Percentiles rank a stretch among this genome's conserved stretches.
Evolutionary conservation across 2,113 vertebrate genomes (phyloP).

Genomic region (Microcebus murinus): DNA sequence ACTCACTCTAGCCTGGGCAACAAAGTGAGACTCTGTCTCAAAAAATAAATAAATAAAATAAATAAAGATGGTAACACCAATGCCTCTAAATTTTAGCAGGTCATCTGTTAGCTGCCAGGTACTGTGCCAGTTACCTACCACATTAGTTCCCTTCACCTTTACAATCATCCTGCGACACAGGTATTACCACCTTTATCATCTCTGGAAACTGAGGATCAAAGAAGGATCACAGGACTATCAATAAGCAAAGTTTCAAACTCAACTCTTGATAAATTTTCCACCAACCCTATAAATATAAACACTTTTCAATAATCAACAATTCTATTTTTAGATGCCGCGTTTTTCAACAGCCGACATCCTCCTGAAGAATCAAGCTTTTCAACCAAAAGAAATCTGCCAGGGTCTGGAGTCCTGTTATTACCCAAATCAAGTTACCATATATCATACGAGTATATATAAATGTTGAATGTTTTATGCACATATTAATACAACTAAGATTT

Average conservation of each 20-base stretch:
- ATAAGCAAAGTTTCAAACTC: constrained; percentile 1
- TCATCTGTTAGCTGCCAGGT: background rate
- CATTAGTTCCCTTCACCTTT: background rate
- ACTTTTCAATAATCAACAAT: background rate
- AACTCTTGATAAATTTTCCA: background rate
- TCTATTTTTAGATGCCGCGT: background rate
- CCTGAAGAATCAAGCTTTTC: constrained; percentile 18
- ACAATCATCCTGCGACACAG: background rate
- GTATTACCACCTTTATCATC: background rate
- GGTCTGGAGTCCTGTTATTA: background rate
- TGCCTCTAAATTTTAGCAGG: background rate
- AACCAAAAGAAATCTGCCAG: background rate
- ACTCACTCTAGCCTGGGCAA: too few species aligned
- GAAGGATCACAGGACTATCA: constrained; percentile 11
- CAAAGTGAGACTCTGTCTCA: too few species aligned
- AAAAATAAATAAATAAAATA: too few species aligned
- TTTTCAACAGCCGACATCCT: background rate
- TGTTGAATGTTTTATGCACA: background rate
- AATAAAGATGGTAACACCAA: background rate
- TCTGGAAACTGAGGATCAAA: constrained; percentile 1
- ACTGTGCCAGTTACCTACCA: too few species aligned
- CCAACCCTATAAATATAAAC: background rate
- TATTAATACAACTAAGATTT: background rate
- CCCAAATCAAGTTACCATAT: background rate
- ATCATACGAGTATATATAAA: background rate